phyloP scores from a whole-genome alignment of 2,113 vertebrate genomes.

The Pelobates fuscus region DNA sequence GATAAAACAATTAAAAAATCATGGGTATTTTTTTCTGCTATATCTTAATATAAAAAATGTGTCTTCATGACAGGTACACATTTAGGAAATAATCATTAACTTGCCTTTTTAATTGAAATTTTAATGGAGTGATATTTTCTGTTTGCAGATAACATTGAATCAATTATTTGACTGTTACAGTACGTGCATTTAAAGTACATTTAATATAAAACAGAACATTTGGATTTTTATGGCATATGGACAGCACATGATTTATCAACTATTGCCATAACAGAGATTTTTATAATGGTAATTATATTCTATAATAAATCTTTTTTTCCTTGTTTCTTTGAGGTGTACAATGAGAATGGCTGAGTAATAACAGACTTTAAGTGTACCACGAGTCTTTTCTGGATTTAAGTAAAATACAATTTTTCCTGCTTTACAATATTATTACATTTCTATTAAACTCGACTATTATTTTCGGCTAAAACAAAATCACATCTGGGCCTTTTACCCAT shows the following conservation, averaged over 20 bases:
- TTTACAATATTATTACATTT: slow-evolving; percentile 6
- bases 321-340: neutral
- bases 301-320: neutral
- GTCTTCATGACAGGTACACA: no score
- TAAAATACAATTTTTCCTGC: neutral
- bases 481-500: neutral
- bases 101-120: no score
- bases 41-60: no score
- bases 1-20: no score
- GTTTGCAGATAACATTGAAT: no score
- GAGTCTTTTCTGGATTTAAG: neutral
- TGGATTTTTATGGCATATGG: neutral
- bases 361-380: neutral
- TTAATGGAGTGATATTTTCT: no score
- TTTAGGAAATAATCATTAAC: no score
- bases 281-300: neutral
- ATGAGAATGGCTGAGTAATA: neutral
- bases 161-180: no score
- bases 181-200: no score
- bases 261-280: neutral
- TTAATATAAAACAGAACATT: no score
- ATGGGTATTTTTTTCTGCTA: no score
- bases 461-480: neutral
- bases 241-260: neutral
- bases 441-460: neutral